A percentile compares a stretch with the other conserved stretches of the same genome.
Conservation (phyloP, 2,797 vertebrate genomes). For the Sebastes iracundus region DNA sequence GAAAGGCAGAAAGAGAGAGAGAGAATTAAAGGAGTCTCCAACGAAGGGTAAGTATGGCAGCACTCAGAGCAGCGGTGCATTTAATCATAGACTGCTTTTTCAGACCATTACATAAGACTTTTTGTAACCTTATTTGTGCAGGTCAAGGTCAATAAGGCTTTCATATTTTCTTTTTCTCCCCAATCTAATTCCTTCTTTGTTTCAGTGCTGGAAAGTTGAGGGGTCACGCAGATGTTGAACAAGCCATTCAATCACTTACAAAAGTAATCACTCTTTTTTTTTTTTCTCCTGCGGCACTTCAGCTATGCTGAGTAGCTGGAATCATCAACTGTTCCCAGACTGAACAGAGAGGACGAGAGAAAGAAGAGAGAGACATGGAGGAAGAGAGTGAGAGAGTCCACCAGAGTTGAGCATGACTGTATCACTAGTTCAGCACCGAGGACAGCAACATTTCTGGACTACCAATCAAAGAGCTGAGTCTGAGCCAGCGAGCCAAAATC, state of each 20-base stretch:
- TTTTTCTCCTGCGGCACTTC: background rate
- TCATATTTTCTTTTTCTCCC: slow-evolving; percentile 34
- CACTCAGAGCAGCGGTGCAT: background rate
- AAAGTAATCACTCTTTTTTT: slow-evolving; percentile 18
- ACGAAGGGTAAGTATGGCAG: background rate
- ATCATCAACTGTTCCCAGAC: background rate
- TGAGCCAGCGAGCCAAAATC: slow-evolving; percentile 24
- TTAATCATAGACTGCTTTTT: slow-evolving; percentile 25
- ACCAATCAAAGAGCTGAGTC: slow-evolving; percentile 10
- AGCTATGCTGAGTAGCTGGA: background rate
- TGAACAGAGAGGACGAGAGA: background rate
- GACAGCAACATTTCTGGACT: slow-evolving; percentile 61
- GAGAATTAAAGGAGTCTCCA: slow-evolving; percentile 15
- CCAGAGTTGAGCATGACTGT: background rate
- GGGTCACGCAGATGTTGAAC: slow-evolving; percentile 24
- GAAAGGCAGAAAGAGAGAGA: background rate
- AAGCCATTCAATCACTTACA: slow-evolving; percentile 34
- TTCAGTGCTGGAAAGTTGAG: slow-evolving; percentile 8
- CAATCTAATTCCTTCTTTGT: slow-evolving; percentile 19
- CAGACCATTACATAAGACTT: slow-evolving; percentile 21
- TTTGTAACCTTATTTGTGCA: slow-evolving; percentile 16
- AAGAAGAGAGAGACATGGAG: background rate
- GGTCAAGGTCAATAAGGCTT: slow-evolving; percentile 38
- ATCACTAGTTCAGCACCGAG: slow-evolving; percentile 68
- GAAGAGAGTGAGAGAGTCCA: background rate